Base-by-base conservation (phyloP, 2,113 vertebrate genomes). In the Ageneiosus marmoratus region DNA sequence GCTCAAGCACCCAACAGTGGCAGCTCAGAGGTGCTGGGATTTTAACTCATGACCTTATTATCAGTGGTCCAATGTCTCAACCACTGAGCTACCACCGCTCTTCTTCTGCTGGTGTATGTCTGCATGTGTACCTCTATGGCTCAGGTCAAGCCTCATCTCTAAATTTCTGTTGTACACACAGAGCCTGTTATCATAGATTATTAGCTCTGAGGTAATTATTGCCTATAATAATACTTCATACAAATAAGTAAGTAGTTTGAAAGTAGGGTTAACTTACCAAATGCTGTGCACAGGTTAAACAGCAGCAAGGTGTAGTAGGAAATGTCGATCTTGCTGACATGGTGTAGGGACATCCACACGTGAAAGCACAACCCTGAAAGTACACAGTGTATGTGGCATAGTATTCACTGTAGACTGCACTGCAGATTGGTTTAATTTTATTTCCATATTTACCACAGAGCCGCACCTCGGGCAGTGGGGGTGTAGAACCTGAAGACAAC, bases 231-330 rank as follows among this genome's bases (percentile, higher is more conserved):
- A 72, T 50, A 27, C 13, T 27, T 29, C 41, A 27, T 34, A n/a
- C 15, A 55, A 76, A 55, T 13, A 76, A 76, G 24, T 2, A 2
- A 22, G 50, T 20, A 55, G 20, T 53, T 22, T 34, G 11, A 34
- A 24, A 55, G 13, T 34, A 0, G 18, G 29, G 10, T 51, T 4
- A n/a, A 79, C 96, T 92, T 94, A 99, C 98, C 98, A 16, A 99
- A 84, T 73, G 94, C 93, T 41, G 97, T 98, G 83, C 96, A 98
- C 48, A 97, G 87, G 90, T 95, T 98, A 92, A 99, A 94, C 86
- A 97, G 82, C 88, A 98, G 88, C 88, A 97, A 16, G 37, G 93
- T 94, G 88, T 98, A 98, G 91, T 92, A 99, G 89, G 95, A 96
- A 65, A 79, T 82, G 85, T 96, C 93, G 79, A 90, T 95, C 92